Evolutionary conservation across 2,888 invertebrate species (phyloP).

Genomic region (Teleiodes luculella): DNA sequence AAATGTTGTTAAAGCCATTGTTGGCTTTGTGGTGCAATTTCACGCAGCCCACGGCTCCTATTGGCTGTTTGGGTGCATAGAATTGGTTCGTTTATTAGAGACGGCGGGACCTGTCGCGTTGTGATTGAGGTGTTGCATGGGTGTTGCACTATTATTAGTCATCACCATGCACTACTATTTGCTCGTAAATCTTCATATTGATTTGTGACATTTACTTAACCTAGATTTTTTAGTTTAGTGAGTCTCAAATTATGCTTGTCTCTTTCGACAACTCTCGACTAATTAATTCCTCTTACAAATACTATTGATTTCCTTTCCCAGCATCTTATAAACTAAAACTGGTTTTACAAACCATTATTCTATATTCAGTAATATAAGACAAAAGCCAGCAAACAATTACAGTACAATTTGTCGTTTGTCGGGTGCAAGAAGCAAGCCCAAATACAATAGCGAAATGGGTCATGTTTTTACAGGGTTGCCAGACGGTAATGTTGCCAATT

Average conservation of each 20-base stretch:
- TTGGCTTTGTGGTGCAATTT: slow-evolving; percentile 58
- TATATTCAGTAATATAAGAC: neutral
- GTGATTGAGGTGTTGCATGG: slow-evolving; percentile 59
- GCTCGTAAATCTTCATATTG: neutral
- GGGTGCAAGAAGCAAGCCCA: neutral
- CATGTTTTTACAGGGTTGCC: slow-evolving; percentile 42
- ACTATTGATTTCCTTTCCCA: no score
- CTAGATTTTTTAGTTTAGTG: no score
- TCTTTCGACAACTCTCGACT: no score
- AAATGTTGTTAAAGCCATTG: slow-evolving; percentile 71
- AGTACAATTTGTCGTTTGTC: slow-evolving; percentile 7
- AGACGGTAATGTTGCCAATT: slow-evolving; percentile 43
- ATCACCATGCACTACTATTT: slow-evolving; percentile 35
- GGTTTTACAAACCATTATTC: no score
- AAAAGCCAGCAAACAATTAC: neutral
- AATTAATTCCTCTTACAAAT: no score
- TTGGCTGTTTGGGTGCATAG: slow-evolving; percentile 53
- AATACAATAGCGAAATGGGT: slow-evolving; percentile 49
- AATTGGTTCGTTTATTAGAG: slow-evolving; percentile 69
- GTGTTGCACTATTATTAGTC: slow-evolving; percentile 52
- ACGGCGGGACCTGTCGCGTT: slow-evolving; percentile 58
- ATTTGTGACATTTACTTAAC: neutral
- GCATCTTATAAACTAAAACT: no score
- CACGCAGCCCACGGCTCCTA: slow-evolving; percentile 53
- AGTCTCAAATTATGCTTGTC: no score